Evolutionary conservation across 2,113 vertebrate genomes (phyloP).

Genomic region (Dicaeum eximium): DNA sequence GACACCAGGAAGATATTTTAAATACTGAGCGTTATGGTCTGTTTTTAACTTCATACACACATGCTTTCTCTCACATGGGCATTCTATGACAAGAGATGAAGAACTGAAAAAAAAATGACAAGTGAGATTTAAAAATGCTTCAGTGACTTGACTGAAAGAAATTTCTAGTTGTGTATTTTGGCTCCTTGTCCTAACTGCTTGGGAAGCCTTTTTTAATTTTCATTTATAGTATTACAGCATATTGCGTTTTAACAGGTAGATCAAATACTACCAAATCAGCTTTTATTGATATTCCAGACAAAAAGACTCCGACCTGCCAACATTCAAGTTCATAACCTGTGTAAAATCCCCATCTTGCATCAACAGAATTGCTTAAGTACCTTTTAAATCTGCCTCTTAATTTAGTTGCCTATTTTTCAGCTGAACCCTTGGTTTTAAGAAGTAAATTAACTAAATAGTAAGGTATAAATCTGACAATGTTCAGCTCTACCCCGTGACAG

Average conservation of each 20-base stretch:
- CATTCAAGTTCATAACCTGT: background rate
- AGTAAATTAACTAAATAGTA: slow-evolving; percentile 59
- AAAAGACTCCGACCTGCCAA: background rate
- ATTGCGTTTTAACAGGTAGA: background rate
- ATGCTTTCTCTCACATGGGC: slow-evolving; percentile 30
- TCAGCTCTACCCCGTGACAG: slow-evolving; percentile 24
- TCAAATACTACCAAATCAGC: slow-evolving; percentile 18
- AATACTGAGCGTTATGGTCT: slow-evolving; percentile 54
- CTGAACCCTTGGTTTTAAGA: slow-evolving; percentile 45
- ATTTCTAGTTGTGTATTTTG: slow-evolving; percentile 19
- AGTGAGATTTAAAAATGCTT: slow-evolving; percentile 38
- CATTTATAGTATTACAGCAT: background rate
- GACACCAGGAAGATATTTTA: slow-evolving; percentile 64
- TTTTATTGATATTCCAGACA: slow-evolving; percentile 22
- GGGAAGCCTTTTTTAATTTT: background rate
- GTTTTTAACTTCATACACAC: slow-evolving; percentile 58
- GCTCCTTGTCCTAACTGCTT: background rate
- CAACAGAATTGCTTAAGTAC: slow-evolving; percentile 23
- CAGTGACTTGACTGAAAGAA: slow-evolving; percentile 28
- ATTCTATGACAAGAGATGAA: slow-evolving; percentile 37
- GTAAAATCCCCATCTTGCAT: slow-evolving; percentile 25
- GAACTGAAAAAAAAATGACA: slow-evolving; percentile 34
- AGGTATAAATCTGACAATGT: slow-evolving; percentile 50
- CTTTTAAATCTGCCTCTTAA: slow-evolving; percentile 56
- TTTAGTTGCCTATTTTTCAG: slow-evolving; percentile 35